Base-by-base conservation (phyloP, 2,888 invertebrate species). In the Eupithecia tripunctaria region DNA sequence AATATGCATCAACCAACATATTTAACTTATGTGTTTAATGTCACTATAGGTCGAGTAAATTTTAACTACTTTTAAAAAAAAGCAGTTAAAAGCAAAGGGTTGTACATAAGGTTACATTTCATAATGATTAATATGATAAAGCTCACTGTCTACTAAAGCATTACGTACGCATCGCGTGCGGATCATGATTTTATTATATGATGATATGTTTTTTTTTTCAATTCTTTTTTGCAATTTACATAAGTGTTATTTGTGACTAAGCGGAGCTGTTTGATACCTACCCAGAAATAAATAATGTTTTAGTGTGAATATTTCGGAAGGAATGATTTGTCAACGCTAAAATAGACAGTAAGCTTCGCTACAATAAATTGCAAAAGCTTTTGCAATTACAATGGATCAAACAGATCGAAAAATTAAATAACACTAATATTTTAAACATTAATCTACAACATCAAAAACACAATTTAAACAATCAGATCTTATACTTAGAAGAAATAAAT, bases 61-160 rank as follows among this genome's bases (percentile, higher is more conserved):
- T 71, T 77, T 75, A 76, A 72, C 78, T 78, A 80, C 77, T 80
- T 79, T 36, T 77, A 79, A 65, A 43, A 84, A 86, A 84, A 89
- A 90, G 89, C 89, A 82, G 82, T 87, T 79, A 83, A 88, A 90
- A 87, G 88, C 88, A 86, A 83, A 77, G 71, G 83, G 80, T 88
- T 87, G 86, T 81, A 82, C 41, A 32, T 81, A 73, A 77, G 74
- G 81, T 76, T 80, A 82, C 67, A 79, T 70, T 78, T 78, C 80
- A 82, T 77, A 76, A 79, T 79, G 78, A 82, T 73, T 74, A 77
- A 78, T 63, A 73, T 47, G 59, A 70, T 41, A 10, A 51, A 51
- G 60, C 47, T 25, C 47, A 66, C 65, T 64, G 47, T 68, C 36
- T 41, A 71, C 65, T 65, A 47, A 67, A 71, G 59, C 68, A 65